Conservation (phyloP, 2,888 invertebrate species). For the Lepidocyrtoides sp. region DNA sequence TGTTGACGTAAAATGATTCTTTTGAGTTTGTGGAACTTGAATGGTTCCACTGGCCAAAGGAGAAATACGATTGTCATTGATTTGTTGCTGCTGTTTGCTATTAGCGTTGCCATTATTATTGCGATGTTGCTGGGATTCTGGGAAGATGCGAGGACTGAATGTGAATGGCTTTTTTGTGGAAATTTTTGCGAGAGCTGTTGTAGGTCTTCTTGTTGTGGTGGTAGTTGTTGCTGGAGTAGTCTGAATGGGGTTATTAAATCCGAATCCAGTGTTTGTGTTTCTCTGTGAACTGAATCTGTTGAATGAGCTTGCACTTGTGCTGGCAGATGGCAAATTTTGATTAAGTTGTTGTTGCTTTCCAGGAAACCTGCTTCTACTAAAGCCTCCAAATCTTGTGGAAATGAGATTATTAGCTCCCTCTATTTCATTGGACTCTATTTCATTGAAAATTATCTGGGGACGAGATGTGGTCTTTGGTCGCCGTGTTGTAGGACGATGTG, state of each 20-base stretch:
- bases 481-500: conserved; percentile 47
- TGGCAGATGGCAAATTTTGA: conserved; percentile 33
- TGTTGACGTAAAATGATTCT: conserved; percentile 63
- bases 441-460: conserved; percentile 81
- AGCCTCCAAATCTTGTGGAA: conserved; percentile 62
- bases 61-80: conserved; percentile 76
- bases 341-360: conserved; percentile 54
- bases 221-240: conserved; percentile 56
- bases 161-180: conserved; percentile 80
- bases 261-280: conserved; percentile 68
- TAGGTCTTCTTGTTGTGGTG: conserved; percentile 68
- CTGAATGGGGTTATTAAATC: conserved; percentile 69
- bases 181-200: conserved; percentile 58
- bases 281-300: conserved; percentile 64
- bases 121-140: conserved; percentile 52
- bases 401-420: conserved; percentile 59
- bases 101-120: conserved; percentile 54
- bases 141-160: conserved; percentile 80
- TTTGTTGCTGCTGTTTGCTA: conserved; percentile 61
- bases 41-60: conserved; percentile 75
- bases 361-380: conserved; percentile 53
- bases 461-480: conserved; percentile 41
- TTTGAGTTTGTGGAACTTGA: conserved; percentile 79
- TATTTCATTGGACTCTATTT: conserved; percentile 85
- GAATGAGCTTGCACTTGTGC: not conserved